Evolutionary conservation across 2,888 invertebrate genomes (phyloP).

Genomic region (Panopea generosa): DNA sequence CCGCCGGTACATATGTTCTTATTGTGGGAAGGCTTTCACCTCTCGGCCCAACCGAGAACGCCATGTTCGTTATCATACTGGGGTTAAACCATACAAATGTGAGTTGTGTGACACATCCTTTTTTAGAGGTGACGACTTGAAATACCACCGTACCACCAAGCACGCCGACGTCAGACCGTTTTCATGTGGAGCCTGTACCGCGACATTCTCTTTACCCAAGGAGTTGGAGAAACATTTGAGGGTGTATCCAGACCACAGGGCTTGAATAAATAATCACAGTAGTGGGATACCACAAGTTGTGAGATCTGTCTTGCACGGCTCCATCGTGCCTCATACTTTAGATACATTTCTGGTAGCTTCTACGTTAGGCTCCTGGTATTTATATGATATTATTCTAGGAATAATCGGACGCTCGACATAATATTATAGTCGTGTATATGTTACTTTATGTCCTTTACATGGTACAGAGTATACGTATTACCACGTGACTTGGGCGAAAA

Average conservation of each 20-base stretch:
- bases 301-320: no score
- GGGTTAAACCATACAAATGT: conserved; percentile 81
- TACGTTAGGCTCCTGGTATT: no score
- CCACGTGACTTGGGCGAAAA: no score
- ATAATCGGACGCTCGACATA: no score
- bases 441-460: no score
- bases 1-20: conserved; percentile 81
- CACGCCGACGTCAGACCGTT: conserved; percentile 75
- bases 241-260: conserved; percentile 52
- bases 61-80: conserved; percentile 83
- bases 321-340: no score
- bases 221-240: conserved; percentile 74
- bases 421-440: no score
- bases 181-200: conserved; percentile 67
- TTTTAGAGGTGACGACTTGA: conserved; percentile 79
- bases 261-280: not conserved
- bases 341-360: no score
- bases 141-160: conserved; percentile 79
- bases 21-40: conserved; percentile 83
- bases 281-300: no score
- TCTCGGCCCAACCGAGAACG: conserved; percentile 83
- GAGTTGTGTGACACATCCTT: conserved; percentile 75
- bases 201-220: conserved; percentile 72
- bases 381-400: no score
- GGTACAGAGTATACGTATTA: no score